phyloP scores from a whole-genome alignment of 2,888 invertebrate genomes.

The Drosophila nr. fundita region DNA sequence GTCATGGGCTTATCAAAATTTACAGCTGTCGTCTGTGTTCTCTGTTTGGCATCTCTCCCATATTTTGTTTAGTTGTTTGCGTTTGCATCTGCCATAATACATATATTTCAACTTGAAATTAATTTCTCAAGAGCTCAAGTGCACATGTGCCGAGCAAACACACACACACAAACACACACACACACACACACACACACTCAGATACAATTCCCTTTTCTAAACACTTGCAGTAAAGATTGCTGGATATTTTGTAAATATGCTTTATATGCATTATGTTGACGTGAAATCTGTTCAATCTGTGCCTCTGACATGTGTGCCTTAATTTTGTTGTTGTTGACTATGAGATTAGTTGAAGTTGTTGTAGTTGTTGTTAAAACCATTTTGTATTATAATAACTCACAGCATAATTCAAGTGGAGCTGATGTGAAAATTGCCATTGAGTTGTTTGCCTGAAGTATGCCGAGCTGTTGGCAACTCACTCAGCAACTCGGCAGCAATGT shows the following conservation, averaged over 20 bases:
- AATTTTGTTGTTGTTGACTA: conserved; percentile 27
- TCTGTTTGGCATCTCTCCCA: conserved; percentile 36
- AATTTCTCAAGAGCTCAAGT: conserved; percentile 81
- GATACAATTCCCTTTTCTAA: conserved; percentile 62
- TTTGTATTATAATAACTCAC: conserved; percentile 69
- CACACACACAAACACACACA: conserved; percentile 20
- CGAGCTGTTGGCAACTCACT: conserved; percentile 11
- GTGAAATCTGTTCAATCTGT: conserved; percentile 79
- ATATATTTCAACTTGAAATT: conserved; percentile 75
- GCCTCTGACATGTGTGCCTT: conserved; percentile 72
- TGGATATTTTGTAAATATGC: conserved; percentile 66
- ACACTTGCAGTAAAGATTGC: conserved; percentile 72
- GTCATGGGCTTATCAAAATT: conserved; percentile 67
- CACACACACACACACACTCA: conserved; percentile 15
- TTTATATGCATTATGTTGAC: conserved; percentile 68
- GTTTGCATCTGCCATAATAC: conserved; percentile 67
- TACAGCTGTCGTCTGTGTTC: conserved; percentile 64
- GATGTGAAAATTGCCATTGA: conserved; percentile 62
- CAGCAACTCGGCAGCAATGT: conserved; percentile 15
- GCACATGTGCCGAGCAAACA: conserved; percentile 73
- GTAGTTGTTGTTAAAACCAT: conserved; percentile 37
- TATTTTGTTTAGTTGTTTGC: conserved; percentile 67
- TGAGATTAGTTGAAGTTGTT: conserved; percentile 56
- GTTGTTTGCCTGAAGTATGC: conserved; percentile 44
- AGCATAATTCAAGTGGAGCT: conserved; percentile 57